These are phyloP conservation scores for Cyprinodon brontotheroides DNA, from an alignment of 2,113 vertebrate genomes.

Conservation along the genomic window DNA sequence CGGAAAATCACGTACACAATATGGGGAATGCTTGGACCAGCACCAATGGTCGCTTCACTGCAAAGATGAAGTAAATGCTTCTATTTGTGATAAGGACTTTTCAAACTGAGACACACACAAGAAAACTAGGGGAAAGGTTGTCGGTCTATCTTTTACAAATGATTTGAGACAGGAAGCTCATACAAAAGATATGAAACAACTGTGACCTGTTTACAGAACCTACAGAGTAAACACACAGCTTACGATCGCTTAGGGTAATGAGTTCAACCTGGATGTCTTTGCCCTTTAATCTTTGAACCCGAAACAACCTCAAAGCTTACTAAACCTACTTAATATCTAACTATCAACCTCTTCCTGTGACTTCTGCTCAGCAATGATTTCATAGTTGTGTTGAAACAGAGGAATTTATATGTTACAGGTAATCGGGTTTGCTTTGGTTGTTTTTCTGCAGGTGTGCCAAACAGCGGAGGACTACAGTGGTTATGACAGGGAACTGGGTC, in stretches of 20 bases:
- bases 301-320: slow-evolving; percentile 26
- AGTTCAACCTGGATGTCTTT: slow-evolving; percentile 48
- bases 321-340: slow-evolving; percentile 49
- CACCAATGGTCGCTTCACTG: slow-evolving; percentile 85
- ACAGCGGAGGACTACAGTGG: slow-evolving; percentile 77
- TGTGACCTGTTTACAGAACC: slow-evolving; percentile 33
- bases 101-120: slow-evolving; percentile 23
- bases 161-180: slow-evolving; percentile 9
- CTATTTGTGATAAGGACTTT: neutral
- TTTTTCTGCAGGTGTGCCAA: slow-evolving; percentile 82
- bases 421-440: neutral
- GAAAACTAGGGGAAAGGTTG: slow-evolving; percentile 52
- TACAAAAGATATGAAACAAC: slow-evolving; percentile 26
- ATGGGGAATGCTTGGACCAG: slow-evolving; percentile 83
- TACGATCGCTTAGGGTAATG: slow-evolving; percentile 19
- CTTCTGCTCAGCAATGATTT: neutral
- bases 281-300: slow-evolving; percentile 48
- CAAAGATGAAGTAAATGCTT: slow-evolving; percentile 79
- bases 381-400: neutral
- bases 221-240: slow-evolving; percentile 27
- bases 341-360: slow-evolving; percentile 22
- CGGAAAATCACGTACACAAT: slow-evolving; percentile 77
- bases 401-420: neutral
- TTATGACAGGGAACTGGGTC: slow-evolving; percentile 83
- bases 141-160: neutral